These are phyloP conservation scores for Harmothoe impar DNA, from an alignment of 2,888 invertebrate genomes.

Conservation along the genomic window DNA sequence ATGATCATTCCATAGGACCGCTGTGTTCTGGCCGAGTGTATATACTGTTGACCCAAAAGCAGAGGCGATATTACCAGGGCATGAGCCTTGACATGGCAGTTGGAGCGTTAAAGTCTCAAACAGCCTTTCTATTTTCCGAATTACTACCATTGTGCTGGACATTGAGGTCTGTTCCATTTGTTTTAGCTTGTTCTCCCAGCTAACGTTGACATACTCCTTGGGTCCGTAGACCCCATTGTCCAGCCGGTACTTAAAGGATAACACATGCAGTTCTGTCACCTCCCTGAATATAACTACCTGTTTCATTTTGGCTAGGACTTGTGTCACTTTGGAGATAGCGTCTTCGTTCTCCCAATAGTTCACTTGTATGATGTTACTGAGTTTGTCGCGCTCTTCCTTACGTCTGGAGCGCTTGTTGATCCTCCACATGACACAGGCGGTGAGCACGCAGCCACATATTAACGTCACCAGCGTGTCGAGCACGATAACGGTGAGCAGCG, in stretches of 20 bases:
- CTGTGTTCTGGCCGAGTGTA: constrained; percentile 67
- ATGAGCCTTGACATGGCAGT: constrained; percentile 69
- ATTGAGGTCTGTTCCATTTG: constrained; percentile 48
- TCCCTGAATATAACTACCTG: constrained; percentile 69
- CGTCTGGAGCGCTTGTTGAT: constrained; percentile 58
- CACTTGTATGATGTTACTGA: constrained; percentile 68
- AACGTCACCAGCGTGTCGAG: constrained; percentile 66
- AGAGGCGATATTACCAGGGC: constrained; percentile 66
- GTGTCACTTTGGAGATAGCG: constrained; percentile 67
- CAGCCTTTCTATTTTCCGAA: constrained; percentile 70
- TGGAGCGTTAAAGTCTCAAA: constrained; percentile 70
- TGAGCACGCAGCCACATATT: constrained; percentile 63
- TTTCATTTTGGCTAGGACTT: constrained; percentile 67
- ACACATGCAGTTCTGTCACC: constrained; percentile 70
- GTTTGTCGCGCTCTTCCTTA: constrained; percentile 71
- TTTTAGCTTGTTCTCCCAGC: constrained; percentile 58
- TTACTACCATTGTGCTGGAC: constrained; percentile 62
- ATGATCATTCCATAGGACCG: constrained; percentile 70
- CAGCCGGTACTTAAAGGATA: constrained; percentile 69
- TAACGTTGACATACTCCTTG: constrained; percentile 17
- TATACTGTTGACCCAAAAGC: constrained; percentile 67
- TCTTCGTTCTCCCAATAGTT: constrained; percentile 71
- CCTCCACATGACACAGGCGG: constrained; percentile 65
- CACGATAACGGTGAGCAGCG: constrained; percentile 63
- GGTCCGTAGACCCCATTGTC: constrained; percentile 67